These are phyloP conservation scores for Macrotrachela quadricornifera DNA, from an alignment of 1,140 invertebrate genomes.

Conservation along the genomic window DNA sequence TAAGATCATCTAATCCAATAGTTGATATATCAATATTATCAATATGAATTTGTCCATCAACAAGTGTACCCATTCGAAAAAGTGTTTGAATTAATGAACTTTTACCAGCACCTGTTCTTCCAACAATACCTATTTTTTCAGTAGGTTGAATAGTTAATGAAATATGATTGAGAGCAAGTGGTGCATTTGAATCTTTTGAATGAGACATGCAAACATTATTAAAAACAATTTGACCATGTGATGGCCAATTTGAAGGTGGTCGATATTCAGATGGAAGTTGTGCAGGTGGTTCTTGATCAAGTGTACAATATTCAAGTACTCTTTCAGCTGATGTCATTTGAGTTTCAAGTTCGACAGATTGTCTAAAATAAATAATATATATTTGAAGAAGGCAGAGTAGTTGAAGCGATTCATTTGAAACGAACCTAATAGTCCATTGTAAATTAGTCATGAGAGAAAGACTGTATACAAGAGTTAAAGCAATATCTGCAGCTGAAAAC, in stretches of 20 bases:
- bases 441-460: no score
- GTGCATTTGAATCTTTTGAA: not conserved
- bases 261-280: no score
- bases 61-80: slow-evolving; percentile 33
- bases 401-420: no score
- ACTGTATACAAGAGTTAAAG: no score
- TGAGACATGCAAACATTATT: slow-evolving; percentile 3
- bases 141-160: not conserved
- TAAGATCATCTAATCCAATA: slow-evolving; percentile 45
- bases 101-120: slow-evolving; percentile 64
- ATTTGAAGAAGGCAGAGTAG: no score
- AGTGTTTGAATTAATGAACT: slow-evolving; percentile 45
- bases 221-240: slow-evolving; percentile 1
- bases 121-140: slow-evolving; percentile 48
- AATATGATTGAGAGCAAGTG: slow-evolving; percentile 1
- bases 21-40: slow-evolving; percentile 43
- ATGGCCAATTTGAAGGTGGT: not conserved
- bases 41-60: slow-evolving; percentile 36
- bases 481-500: no score
- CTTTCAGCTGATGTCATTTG: slow-evolving; percentile 3
- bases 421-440: no score
- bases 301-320: slow-evolving; percentile 1
- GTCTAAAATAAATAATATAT: no score
- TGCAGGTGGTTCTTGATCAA: no score
- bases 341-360: no score